Conservation (phyloP, 2,888 invertebrate species). For the Cryptocephalus primarius region DNA sequence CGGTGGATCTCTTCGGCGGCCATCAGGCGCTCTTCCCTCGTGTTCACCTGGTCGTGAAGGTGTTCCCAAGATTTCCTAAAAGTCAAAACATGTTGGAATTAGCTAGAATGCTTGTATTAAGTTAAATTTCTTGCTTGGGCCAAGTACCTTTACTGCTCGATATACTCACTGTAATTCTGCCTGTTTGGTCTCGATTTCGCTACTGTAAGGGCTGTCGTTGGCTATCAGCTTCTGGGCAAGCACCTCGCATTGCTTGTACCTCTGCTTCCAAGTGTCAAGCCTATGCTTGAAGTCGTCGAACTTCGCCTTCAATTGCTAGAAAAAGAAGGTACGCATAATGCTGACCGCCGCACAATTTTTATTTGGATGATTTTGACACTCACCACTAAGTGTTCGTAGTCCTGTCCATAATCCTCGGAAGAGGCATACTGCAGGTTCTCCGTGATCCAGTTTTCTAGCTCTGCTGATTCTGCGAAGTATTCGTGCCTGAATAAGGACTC, state of each 20-base stretch:
- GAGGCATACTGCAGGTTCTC: conserved; percentile 83
- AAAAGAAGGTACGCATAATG: conserved; percentile 7
- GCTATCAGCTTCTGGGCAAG: conserved; percentile 80
- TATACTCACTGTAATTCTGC: conserved; percentile 68
- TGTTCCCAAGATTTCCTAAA: conserved; percentile 74
- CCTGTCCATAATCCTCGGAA: conserved; percentile 89
- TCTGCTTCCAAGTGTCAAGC: conserved; percentile 80
- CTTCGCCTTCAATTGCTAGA: conserved; percentile 71
- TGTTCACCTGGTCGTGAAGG: conserved; percentile 74
- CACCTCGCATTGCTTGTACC: conserved; percentile 84
- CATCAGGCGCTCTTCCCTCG: conserved; percentile 74
- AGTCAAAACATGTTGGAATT: conserved; percentile 4
- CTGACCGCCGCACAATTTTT: too few relatives aligned
- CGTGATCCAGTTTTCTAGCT: conserved; percentile 84
- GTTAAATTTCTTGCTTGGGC: too few relatives aligned
- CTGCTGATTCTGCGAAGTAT: conserved; percentile 81
- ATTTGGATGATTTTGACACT: conserved; percentile 8
- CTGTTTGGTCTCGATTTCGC: conserved; percentile 76
- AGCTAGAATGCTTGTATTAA: neutral
- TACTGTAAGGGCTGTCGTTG: conserved; percentile 74
- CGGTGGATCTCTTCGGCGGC: conserved; percentile 96
- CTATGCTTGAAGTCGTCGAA: conserved; percentile 88
- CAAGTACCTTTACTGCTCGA: neutral
- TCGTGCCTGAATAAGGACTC: conserved; percentile 84
- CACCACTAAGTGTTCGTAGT: conserved; percentile 80